Base-by-base conservation (phyloP, 2,888 invertebrate genomes). In the Athetis lepigone region DNA sequence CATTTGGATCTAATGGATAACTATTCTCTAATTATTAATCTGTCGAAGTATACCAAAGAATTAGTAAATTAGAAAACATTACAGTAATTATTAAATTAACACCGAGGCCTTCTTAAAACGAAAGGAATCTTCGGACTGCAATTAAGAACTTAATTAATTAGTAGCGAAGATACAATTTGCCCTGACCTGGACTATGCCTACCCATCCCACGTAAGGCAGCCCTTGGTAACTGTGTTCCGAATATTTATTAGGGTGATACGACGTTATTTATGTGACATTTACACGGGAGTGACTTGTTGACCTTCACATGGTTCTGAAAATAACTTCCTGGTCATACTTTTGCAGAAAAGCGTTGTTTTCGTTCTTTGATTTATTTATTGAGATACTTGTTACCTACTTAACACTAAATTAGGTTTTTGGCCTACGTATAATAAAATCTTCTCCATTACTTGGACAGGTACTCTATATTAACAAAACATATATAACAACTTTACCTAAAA, bases 261-360 rank as follows among this genome's bases (percentile, higher is more conserved):
- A 37, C 21, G 25, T 49, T 40, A 65, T 57, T 58, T 80, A 75
- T 72, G 71, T 79, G 79, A 76, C 60, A 60, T 68, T 68, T 50
- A 50, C 37, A 49, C 19, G 45, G 69, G 69, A 68, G 21, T 11
- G 42, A 29, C 73, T 40, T 16, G 40, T 9, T 72, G 42, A 65
- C 51, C 50, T 65, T 72, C 51, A 37, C 11, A 65, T 23, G 0
- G 9, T n/a, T n/a, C 42, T 51, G 36, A 19, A 65, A 72, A 71
- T 71, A 65, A 37, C 40, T 47, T 64, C 36, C 16, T 19, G 21
- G 27, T 13, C 40, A 42, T 13, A 18, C 2, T 19, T 37, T 2
- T 9, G 2, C 16, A 9, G 9, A 7, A 27, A 19, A 1, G 11
- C 8, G 19, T 33, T 33, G 33, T 33, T 18, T 19, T 25, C n/a